Evolutionary conservation across 1,140 invertebrate species (phyloP), one percentile per base, ranked within the genome.

Genomic region (Drosophila pectinifera): DNA sequence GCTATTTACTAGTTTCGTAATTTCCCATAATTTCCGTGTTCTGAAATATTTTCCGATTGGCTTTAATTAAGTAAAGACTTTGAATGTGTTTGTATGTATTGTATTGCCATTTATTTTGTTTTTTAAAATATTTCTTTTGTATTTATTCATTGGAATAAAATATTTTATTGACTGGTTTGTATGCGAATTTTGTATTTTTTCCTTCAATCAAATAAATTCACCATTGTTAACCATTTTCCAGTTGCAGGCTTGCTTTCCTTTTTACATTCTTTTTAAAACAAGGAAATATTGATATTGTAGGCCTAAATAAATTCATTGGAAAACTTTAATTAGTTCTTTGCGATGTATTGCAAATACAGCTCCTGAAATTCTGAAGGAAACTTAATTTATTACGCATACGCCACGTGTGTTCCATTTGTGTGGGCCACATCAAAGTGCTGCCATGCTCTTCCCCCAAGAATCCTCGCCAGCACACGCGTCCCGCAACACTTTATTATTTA

Each of bases 401-500:
- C 59, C 76, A 76, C 53, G 75, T 80, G 63, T 14, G 38, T 36
- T 34, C 11, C 36, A 36, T 36, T 18, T 48, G 31, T 1, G 6
- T 22, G 39, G 22, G 7, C 28, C 22, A 81, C 63, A 62, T 86
- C 76, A 77, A 84, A 79, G 61, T 31, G 39, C 18, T 39, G 55
- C 5, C 10, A 11, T 26, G 24, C 10, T 38, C n/a, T 38, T 22
- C n/a, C 18, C 36, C 8, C 18, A 42, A 28, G 55, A 31, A 67
- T 64, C 45, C 67, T 48, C 26, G 13, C 26, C 39, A 26, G 43
- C 18, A 51, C 42, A 22, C n/a, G n/a, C n/a, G n/a, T n/a, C n/a
- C n/a, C n/a, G n/a, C n/a, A n/a, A n/a, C 83, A 82, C 83, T 88
- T 88, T 68, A 86, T 86, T 88, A 88, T 88, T 86, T 86, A 86